Evolutionary conservation across 2,888 invertebrate species (phyloP).

Genomic region (Scaptomyza parva): DNA sequence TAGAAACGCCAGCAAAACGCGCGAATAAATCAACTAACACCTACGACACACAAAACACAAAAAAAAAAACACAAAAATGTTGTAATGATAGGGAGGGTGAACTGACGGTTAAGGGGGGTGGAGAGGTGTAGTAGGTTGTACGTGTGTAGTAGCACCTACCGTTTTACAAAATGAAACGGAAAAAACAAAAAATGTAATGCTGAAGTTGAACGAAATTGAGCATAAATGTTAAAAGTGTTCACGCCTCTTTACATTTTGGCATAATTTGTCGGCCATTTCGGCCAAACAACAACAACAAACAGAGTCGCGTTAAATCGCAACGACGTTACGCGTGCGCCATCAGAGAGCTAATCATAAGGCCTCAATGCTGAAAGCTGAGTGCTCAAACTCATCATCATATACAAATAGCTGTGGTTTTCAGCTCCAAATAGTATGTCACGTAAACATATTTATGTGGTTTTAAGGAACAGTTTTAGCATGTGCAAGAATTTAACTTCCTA

Average conservation of each 20-base stretch:
- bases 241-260: slow-evolving; percentile 76
- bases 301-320: slow-evolving; percentile 59
- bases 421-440: slow-evolving; percentile 3
- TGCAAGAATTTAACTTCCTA: background rate
- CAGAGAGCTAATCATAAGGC: slow-evolving; percentile 1
- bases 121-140: background rate
- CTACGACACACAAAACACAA: slow-evolving; percentile 39
- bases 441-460: background rate
- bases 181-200: no score
- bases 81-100: background rate
- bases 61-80: slow-evolving; percentile 9
- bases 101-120: background rate
- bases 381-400: background rate
- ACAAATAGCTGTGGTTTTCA: background rate
- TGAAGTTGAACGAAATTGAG: slow-evolving; percentile 50
- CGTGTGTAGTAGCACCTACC: slow-evolving; percentile 45
- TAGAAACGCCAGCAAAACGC: slow-evolving; percentile 74
- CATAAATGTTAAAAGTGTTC: slow-evolving; percentile 72
- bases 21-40: slow-evolving; percentile 75
- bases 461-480: background rate
- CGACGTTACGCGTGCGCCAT: slow-evolving; percentile 66
- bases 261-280: slow-evolving; percentile 79
- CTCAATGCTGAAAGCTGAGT: no score
- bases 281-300: slow-evolving; percentile 24
- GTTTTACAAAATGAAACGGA: slow-evolving; percentile 51